These are phyloP conservation scores for Actinernus sp. DNA, from an alignment of 92 coral and sea anemone species.

Conservation along the genomic window DNA sequence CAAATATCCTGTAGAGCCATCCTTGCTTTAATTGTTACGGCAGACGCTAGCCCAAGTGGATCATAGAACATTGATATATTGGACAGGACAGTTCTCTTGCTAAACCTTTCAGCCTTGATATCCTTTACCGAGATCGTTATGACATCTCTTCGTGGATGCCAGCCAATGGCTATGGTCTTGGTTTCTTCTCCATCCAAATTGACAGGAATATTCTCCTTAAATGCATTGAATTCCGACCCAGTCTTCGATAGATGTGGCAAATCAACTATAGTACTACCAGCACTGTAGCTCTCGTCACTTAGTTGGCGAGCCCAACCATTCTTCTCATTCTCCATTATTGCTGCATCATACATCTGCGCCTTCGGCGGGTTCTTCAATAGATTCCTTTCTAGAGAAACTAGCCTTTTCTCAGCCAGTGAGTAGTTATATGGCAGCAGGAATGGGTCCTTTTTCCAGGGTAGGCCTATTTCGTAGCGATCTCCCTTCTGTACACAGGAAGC, in stretches of 20 bases:
- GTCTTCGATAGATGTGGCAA: too few relatives aligned
- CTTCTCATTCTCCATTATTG: conserved; percentile 18
- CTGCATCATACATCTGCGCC: conserved; percentile 32
- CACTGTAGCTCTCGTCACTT: conserved; percentile 7
- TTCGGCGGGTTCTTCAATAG: conserved; percentile 8
- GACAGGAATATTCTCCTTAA: conserved; percentile 8
- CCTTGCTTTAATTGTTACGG: conserved; percentile 42
- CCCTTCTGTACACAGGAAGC: conserved; percentile 8
- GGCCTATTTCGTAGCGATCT: conserved; percentile 16
- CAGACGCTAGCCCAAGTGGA: conserved; percentile 53
- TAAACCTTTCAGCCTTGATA: conserved; percentile 17
- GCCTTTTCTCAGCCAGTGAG: conserved; percentile 27
- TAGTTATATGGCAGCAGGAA: conserved; percentile 39
- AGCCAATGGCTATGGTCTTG: too few relatives aligned
- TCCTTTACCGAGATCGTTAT: conserved; percentile 30
- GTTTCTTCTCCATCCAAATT: conserved; percentile 35
- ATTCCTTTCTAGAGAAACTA: conserved; percentile 18
- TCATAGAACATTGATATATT: conserved; percentile 42
- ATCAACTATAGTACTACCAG: conserved; percentile 29
- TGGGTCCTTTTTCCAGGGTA: conserved; percentile 37
- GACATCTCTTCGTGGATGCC: conserved; percentile 43
- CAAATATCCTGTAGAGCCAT: conserved; percentile 39
- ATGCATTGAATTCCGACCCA: conserved; percentile 22
- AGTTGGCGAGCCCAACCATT: conserved; percentile 34
- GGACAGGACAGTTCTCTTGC: conserved; percentile 43